phyloP scores from a whole-genome alignment of 2,797 vertebrate species.

The Siniperca obscura region DNA sequence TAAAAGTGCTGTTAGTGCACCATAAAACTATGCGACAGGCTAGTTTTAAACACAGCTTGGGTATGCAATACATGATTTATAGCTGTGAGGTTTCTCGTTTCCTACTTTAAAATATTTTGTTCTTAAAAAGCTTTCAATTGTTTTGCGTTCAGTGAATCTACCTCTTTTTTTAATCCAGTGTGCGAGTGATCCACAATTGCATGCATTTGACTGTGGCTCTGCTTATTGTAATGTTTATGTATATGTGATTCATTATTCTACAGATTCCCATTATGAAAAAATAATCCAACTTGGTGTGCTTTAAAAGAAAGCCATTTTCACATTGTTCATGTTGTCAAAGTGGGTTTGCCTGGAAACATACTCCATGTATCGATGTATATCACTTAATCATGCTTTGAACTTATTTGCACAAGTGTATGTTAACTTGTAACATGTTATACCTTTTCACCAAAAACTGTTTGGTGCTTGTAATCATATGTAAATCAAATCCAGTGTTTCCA shows the following conservation, averaged over 20 bases:
- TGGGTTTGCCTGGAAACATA: conserved; percentile 53
- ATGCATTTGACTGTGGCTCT: conserved; percentile 65
- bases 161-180: conserved; percentile 72
- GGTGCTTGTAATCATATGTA: conserved; percentile 68
- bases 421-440: conserved; percentile 55
- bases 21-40: conserved; percentile 66
- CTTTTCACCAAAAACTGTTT: conserved; percentile 71
- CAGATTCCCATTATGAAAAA: conserved; percentile 29
- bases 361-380: conserved; percentile 51
- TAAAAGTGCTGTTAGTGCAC: conserved; percentile 56
- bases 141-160: conserved; percentile 80
- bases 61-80: conserved; percentile 76
- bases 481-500: conserved; percentile 81
- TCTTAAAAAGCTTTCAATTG: conserved; percentile 51
- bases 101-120: conserved; percentile 41
- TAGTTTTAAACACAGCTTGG: conserved; percentile 64
- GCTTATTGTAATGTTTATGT: conserved; percentile 38
- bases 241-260: conserved; percentile 38
- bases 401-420: conserved; percentile 78
- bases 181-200: conserved; percentile 63
- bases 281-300: conserved; percentile 31
- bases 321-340: conserved; percentile 36
- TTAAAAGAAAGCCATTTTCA: conserved; percentile 37
- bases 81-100: conserved; percentile 60
- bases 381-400: conserved; percentile 66